A percentile compares a stretch with the other conserved stretches of the same genome.
phyloP scores from a whole-genome alignment of 2,797 vertebrate species.

The Argya squamiceps region DNA sequence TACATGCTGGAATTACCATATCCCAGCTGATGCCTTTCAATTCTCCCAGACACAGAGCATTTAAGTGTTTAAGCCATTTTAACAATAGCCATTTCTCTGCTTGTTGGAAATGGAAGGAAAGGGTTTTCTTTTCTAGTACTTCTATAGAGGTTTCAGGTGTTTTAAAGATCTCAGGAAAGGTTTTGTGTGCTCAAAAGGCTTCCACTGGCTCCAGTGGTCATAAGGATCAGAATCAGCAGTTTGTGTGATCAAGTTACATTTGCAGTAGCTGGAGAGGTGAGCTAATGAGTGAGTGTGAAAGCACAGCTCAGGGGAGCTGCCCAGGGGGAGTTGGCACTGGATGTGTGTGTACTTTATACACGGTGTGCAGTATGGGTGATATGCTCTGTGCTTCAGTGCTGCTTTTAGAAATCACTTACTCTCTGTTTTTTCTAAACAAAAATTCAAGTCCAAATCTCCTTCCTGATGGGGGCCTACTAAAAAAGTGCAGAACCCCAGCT shows the following conservation, averaged over 20 bases:
- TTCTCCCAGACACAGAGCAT: background rate
- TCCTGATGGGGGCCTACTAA: background rate
- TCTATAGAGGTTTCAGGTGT: background rate
- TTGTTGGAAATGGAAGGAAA: background rate
- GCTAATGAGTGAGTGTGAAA: background rate
- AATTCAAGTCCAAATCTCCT: background rate
- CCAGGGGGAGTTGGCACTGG: rapidly evolving
- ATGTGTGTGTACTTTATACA: background rate
- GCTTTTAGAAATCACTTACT: rapidly evolving
- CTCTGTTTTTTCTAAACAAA: background rate
- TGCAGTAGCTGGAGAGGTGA: background rate
- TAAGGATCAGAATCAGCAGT: background rate
- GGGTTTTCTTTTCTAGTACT: background rate
- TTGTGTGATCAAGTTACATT: background rate
- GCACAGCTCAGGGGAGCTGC: background rate
- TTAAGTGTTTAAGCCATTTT: background rate
- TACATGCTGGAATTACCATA: background rate
- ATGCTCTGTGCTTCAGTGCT: background rate
- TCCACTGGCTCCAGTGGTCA: background rate
- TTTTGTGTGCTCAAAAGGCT: background rate
- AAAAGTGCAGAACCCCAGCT: background rate
- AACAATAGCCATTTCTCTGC: background rate
- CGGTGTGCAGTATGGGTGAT: rapidly evolving
- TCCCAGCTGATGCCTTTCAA: background rate
- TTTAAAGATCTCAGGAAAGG: background rate